Evolutionary conservation across 2,797 vertebrate species (phyloP), one percentile per base, ranked within the genome.

Genomic region (Choloepus didactylus): DNA sequence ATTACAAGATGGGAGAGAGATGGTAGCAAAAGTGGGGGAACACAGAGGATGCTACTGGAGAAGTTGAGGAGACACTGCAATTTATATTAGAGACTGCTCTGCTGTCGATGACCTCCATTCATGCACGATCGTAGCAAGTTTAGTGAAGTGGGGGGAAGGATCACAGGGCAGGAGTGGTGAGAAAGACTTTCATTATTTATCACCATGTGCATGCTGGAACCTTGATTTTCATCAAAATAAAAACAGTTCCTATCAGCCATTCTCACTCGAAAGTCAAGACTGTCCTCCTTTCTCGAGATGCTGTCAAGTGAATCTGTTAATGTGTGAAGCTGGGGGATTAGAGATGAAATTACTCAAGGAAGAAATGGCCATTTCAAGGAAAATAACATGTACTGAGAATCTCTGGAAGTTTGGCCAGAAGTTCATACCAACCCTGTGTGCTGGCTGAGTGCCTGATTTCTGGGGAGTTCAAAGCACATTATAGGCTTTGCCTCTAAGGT

Each of bases 371-470:
- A 92, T 86, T 79, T 90, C 51, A 54, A 85, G 38, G 82, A 82
- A 95, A 96, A 80, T 64, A 92, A 29, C 31, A 29, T 44, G 67
- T 49, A 38, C 91, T 73, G 80, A 80, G 60, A 94, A 90, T 38
- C 72, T 92, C 87, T 62, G 82, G 51, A 93, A 89, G 70, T 95
- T 56, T 87, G 49, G 83, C 49, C 77, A 77, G 83, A 95, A 89
- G 76, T 95, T 84, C 75, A 54, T 69, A 89, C 44, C 72, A 94
- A 85, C 41, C 15, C 60, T 86, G 77, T 59, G 6, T 94, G 64
- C 93, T 95, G 67, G 84, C 85, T 73, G 18, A 77, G 69, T 70
- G 87, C 60, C 92, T 90, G 85, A 93, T 59, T 95, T 79, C 92
- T 93, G 56, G 64, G 51, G 66, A 87, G 76, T 95, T 96, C 87